phyloP scores from a whole-genome alignment of 2,797 vertebrate genomes.

The Chelon auratus region DNA sequence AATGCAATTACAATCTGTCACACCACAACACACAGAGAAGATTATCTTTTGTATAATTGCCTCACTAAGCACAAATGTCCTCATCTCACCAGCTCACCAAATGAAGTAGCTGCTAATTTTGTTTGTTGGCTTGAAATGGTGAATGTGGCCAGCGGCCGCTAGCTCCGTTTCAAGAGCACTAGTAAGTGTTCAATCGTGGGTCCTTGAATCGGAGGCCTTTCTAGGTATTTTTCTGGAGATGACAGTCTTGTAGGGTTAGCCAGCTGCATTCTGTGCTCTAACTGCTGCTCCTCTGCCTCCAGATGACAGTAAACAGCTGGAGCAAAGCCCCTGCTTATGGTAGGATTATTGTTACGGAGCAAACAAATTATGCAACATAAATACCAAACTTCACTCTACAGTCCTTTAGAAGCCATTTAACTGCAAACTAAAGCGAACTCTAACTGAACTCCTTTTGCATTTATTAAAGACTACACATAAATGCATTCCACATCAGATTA shows the following conservation, averaged over 20 bases:
- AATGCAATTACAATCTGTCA: not conserved
- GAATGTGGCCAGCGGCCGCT: not conserved
- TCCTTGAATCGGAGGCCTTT: not conserved
- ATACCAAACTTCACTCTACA: not conserved
- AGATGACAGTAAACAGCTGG: too few relatives aligned
- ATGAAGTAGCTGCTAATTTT: slow-evolving; percentile 10
- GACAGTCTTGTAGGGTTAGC: not conserved
- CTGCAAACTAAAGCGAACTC: not conserved
- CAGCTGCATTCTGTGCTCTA: not conserved
- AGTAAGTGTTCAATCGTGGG: not conserved
- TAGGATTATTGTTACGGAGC: not conserved
- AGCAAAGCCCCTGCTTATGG: not conserved
- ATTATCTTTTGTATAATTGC: slow-evolving; percentile 16
- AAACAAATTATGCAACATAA: not conserved
- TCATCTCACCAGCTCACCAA: slow-evolving; percentile 16
- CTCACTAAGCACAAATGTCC: not conserved
- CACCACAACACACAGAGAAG: not conserved
- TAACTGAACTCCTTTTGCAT: not conserved
- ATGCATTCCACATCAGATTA: slow-evolving; percentile 1
- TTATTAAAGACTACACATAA: not conserved
- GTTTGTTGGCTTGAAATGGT: not conserved
- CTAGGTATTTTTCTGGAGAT: not conserved
- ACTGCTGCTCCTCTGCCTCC: too few relatives aligned
- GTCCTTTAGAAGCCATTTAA: not conserved
- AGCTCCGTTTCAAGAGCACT: slow-evolving; percentile 7